These are phyloP conservation scores for Chinchilla lanigera DNA, from an alignment of 2,113 vertebrate species.

Conservation along the genomic window DNA sequence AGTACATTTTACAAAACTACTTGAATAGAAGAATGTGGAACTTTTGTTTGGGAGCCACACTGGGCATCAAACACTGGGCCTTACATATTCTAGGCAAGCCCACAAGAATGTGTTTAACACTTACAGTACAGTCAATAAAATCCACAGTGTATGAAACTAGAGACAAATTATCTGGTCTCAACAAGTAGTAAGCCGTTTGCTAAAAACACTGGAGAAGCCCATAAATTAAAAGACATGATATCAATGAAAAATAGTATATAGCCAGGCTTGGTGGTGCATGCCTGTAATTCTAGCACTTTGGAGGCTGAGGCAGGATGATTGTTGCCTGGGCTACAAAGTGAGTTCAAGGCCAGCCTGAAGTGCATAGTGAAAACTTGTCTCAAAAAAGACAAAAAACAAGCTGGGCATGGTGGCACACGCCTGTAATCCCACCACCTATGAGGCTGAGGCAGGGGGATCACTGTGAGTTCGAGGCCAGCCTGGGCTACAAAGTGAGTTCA, in stretches of 20 bases:
- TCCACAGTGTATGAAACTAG: not conserved
- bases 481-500: not conserved
- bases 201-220: not conserved
- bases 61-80: not conserved
- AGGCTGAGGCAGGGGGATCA: no score
- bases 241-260: not conserved
- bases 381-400: not conserved
- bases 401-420: no score
- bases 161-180: not conserved
- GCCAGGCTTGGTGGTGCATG: not conserved
- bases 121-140: not conserved
- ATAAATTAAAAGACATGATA: not conserved
- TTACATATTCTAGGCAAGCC: not conserved
- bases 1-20: not conserved
- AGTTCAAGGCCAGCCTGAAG: not conserved
- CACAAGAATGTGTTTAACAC: not conserved
- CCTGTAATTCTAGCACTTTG: not conserved
- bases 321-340: no score
- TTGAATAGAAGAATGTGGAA: not conserved
- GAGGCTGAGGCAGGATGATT: not conserved
- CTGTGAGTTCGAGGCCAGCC: no score
- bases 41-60: not conserved
- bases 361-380: not conserved
- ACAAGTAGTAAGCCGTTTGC: not conserved
- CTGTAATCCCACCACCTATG: no score